Percentiles rank a stretch among this genome's conserved stretches.
Evolutionary conservation across 2,113 vertebrate genomes (phyloP).

Genomic region (Festucalex cinctus): DNA sequence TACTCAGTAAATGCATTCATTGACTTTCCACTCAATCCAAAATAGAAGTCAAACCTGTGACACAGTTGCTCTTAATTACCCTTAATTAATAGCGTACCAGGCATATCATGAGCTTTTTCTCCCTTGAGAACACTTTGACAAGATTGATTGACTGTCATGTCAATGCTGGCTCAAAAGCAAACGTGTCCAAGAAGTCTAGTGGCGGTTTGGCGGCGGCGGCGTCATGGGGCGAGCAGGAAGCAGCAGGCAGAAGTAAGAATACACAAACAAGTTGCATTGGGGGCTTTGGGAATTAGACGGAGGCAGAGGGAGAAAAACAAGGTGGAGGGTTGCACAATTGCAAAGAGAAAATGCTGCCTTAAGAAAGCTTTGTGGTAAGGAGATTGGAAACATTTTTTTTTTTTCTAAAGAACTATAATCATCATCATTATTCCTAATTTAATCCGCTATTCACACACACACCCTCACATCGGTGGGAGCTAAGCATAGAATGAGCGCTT

Average conservation of each 20-base stretch:
- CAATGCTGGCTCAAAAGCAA: conserved; percentile 52
- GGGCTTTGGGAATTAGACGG: conserved; percentile 55
- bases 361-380: conserved; percentile 21
- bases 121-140: conserved; percentile 10
- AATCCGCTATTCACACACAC: conserved; percentile 10
- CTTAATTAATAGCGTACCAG: neutral
- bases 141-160: conserved; percentile 48
- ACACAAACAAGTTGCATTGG: conserved; percentile 68
- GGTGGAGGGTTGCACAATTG: conserved; percentile 39
- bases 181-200: conserved; percentile 40
- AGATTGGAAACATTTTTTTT: conserved; percentile 21
- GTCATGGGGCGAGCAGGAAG: conserved; percentile 11
- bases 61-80: neutral
- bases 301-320: conserved; percentile 40
- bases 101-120: conserved; percentile 16
- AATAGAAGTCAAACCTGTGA: neutral
- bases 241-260: conserved; percentile 48
- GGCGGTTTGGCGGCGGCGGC: conserved; percentile 33
- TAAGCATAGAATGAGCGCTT: conserved; percentile 27
- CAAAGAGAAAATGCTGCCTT: conserved; percentile 27
- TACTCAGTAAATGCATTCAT: neutral
- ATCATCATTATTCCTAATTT: conserved; percentile 27
- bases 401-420: conserved; percentile 12
- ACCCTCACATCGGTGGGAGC: conserved; percentile 31
- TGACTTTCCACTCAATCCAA: neutral